A percentile compares a stretch with the other conserved stretches of the same genome.
These are phyloP conservation scores for Phylloscopus trochilus DNA, from an alignment of 2,113 vertebrate genomes.

Conservation along the genomic window DNA sequence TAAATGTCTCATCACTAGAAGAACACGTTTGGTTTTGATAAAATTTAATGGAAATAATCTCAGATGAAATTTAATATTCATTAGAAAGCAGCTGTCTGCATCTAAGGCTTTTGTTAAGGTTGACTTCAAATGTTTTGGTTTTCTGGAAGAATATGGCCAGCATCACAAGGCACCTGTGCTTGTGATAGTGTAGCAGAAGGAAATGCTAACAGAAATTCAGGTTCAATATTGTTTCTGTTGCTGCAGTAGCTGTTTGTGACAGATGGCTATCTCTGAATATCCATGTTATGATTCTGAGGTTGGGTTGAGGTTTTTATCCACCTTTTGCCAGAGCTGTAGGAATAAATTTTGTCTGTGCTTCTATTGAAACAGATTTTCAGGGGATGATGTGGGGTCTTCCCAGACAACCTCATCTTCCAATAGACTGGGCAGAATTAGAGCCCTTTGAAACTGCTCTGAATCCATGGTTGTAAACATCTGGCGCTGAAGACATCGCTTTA, in stretches of 20 bases:
- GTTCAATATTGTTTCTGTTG: not conserved
- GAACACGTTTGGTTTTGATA: not conserved
- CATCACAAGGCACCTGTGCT: not conserved
- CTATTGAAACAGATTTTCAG: not conserved
- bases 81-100: not conserved
- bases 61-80: not conserved
- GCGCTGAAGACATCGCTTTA: not conserved
- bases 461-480: not conserved
- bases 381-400: not conserved
- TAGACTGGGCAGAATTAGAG: not conserved
- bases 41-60: not conserved
- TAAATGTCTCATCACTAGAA: not conserved
- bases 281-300: not conserved
- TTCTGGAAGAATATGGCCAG: not conserved
- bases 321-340: not conserved
- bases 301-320: rapidly evolving
- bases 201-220: not conserved
- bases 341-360: not conserved
- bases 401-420: not conserved
- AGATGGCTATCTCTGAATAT: constrained; percentile 20
- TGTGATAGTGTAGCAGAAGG: not conserved
- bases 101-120: not conserved
- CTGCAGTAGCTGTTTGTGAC: not conserved
- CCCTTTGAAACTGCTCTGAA: not conserved
- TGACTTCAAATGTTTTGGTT: not conserved